Evolutionary conservation across 2,888 invertebrate species (phyloP), one percentile per base, ranked within the genome.

Genomic region (Agonopterix heracliana): DNA sequence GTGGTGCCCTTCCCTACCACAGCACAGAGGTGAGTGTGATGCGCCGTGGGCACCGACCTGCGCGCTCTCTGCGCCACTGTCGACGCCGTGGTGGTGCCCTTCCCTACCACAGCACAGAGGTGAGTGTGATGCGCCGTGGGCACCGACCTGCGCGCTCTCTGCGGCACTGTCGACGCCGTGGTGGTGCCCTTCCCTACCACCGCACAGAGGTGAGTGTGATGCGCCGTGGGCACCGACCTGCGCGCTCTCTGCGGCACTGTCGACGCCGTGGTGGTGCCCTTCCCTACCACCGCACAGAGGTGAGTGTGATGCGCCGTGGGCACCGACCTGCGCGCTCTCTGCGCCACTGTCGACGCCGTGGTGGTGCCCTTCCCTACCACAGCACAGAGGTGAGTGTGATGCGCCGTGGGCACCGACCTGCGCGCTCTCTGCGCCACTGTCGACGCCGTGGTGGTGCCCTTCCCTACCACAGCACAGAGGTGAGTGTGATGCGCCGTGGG

Each of bases 101-200:
- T 97, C 69, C 97, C 97, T 1, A 88, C 89, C 1, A 85, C 91
- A 49, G 94, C 95, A 9, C 95, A 96, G 66, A 91, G 90, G 90
- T 90, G 65, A 42, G 26, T 34, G 9, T n/a, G n/a, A n/a, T n/a
- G 94, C 67, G 91, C 91, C 59, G 96, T 98, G 14, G 98, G 98
- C 10, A 78, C 93, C 8, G 94, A 96, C 67, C 89, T 98, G 54
- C 87, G 97, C 41, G 90, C 91, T 5, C 90, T 98, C 35, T 90
- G 98, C 41, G 93, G 94, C 10, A 95, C 95, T 47, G 98, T 98
- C 2, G 98, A 98, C 84, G 90, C 90, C 40, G 90, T 97, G 26
- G 93, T 97, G 2, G 91, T 91, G 50, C 87, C 92, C 43, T 93
- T 97, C 69, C 97, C 97, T 1, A 88, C 89, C 1, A 85, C 91